Conservation (phyloP, 2,113 vertebrate genomes). For the Cyprinodon tularosa region DNA sequence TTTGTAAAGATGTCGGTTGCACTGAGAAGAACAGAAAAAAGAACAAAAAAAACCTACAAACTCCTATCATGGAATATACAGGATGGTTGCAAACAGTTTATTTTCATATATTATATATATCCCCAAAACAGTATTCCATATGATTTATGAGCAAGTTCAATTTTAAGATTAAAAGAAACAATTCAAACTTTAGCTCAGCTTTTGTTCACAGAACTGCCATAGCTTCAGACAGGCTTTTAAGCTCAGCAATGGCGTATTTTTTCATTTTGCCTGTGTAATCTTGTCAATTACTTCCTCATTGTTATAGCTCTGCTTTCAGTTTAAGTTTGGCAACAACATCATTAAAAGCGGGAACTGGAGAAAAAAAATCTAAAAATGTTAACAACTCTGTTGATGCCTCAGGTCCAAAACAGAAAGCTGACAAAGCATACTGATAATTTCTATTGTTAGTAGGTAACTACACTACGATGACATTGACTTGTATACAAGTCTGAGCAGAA, state of each 20-base stretch:
- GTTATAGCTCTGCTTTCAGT: neutral
- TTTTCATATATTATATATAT: no score
- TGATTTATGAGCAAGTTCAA: neutral
- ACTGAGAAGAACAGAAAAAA: no score
- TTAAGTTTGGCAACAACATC: neutral
- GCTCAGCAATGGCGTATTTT: neutral
- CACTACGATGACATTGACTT: neutral
- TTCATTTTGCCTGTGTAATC: neutral
- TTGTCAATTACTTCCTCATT: neutral
- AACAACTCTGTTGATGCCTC: neutral
- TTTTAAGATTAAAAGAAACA: neutral
- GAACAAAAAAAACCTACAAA: no score
- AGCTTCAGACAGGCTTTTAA: neutral
- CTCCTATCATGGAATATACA: neutral
- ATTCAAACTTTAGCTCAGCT: neutral
- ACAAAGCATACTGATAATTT: neutral
- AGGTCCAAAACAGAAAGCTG: neutral
- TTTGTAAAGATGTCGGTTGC: no score
- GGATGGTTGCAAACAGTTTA: neutral
- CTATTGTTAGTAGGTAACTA: neutral
- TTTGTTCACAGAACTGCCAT: neutral
- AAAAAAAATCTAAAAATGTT: neutral
- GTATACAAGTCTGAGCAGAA: neutral
- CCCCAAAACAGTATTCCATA: neutral
- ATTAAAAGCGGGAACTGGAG: neutral